phyloP scores from a whole-genome alignment of 2,888 invertebrate species.

The Stenichneumon culpator region DNA sequence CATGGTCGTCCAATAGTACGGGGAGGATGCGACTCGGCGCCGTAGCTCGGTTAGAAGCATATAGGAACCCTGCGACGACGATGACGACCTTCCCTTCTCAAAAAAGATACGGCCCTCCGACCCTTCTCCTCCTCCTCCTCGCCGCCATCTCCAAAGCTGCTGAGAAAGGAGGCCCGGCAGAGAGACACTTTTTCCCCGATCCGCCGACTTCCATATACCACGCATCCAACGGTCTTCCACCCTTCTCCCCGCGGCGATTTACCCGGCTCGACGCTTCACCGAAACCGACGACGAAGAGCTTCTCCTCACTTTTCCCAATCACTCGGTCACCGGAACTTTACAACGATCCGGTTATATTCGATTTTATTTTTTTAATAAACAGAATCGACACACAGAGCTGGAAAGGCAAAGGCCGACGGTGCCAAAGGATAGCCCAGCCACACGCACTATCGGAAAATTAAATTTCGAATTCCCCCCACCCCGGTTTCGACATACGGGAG shows the following conservation, averaged over 20 bases:
- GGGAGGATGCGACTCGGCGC: slow-evolving; percentile 59
- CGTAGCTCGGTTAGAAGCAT: slow-evolving; percentile 30
- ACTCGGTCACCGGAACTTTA: slow-evolving; percentile 37
- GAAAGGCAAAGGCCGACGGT: not conserved
- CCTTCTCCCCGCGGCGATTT: slow-evolving; percentile 43
- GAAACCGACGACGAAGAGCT: slow-evolving; percentile 64
- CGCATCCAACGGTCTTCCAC: slow-evolving; percentile 59
- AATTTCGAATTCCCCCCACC: slow-evolving; percentile 68
- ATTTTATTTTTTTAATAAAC: not conserved
- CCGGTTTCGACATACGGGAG: slow-evolving; percentile 4
- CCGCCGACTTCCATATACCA: slow-evolving; percentile 69
- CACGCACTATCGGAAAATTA: slow-evolving; percentile 71
- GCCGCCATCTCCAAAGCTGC: slow-evolving; percentile 33
- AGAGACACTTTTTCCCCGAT: slow-evolving; percentile 67
- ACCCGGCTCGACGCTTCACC: slow-evolving; percentile 47
- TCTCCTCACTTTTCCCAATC: slow-evolving; percentile 42
- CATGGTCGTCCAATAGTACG: slow-evolving; percentile 55
- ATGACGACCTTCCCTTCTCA: slow-evolving; percentile 54
- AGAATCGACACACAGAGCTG: not conserved
- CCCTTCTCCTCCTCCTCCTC: not conserved
- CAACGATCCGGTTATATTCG: not conserved
- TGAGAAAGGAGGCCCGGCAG: slow-evolving; percentile 36
- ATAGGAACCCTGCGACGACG: slow-evolving; percentile 41
- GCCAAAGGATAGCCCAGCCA: not conserved
- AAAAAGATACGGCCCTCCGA: slow-evolving; percentile 63